phyloP scores from a whole-genome alignment of 2,888 invertebrate genomes.

The Drosophila rubida region DNA sequence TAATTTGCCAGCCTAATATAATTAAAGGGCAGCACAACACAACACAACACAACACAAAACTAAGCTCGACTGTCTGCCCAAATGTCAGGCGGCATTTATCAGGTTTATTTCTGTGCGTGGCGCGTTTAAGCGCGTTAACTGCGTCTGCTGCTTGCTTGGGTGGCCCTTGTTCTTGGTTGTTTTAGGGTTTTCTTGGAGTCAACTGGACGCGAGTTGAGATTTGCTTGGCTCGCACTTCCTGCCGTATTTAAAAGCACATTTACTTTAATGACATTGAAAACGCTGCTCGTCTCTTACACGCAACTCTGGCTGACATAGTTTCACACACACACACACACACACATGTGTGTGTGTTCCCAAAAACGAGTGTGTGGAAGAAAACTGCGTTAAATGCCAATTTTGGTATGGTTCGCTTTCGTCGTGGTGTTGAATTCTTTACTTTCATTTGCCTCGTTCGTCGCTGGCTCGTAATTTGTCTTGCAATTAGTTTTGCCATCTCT shows the following conservation, averaged over 20 bases:
- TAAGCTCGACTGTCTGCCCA: slow-evolving; percentile 45
- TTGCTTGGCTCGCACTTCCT: neutral
- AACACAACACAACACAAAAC: slow-evolving; percentile 23
- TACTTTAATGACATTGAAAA: slow-evolving; percentile 71
- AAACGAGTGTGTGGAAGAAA: neutral
- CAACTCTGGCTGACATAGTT: slow-evolving; percentile 41
- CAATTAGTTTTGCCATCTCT: slow-evolving; percentile 31
- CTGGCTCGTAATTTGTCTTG: slow-evolving; percentile 28
- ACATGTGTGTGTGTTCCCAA: neutral
- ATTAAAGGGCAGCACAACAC: slow-evolving; percentile 32
- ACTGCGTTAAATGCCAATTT: slow-evolving; percentile 32
- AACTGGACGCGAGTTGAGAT: neutral
- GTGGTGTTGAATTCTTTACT: slow-evolving; percentile 38
- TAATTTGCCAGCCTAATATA: slow-evolving; percentile 51
- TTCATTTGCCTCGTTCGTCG: slow-evolving; percentile 41
- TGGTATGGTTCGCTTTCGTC: slow-evolving; percentile 20
- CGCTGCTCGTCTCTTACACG: slow-evolving; percentile 40
- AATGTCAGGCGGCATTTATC: slow-evolving; percentile 63
- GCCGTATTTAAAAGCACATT: slow-evolving; percentile 57
- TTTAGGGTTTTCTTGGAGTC: slow-evolving; percentile 1
- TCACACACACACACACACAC: too few relatives aligned
- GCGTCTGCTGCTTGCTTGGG: slow-evolving; percentile 3
- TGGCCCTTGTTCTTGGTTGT: slow-evolving; percentile 44
- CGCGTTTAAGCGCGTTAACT: slow-evolving; percentile 1
- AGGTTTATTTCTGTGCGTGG: slow-evolving; percentile 33